Base-by-base conservation (phyloP, 2,797 vertebrate species). In the Pipistrellus pipistrellus region DNA sequence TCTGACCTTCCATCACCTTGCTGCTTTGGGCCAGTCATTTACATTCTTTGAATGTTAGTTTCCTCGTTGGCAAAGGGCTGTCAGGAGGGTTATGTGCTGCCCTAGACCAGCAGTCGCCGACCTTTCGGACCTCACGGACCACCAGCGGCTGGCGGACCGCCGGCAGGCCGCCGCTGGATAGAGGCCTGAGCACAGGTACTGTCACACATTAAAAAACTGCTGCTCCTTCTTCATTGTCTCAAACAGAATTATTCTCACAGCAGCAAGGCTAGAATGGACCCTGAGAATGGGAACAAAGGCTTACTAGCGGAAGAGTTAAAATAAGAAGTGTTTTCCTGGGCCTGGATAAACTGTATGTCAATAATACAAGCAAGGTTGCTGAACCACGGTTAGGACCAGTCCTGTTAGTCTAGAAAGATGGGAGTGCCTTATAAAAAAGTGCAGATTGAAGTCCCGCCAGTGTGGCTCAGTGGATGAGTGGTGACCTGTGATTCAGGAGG, bases 401-500 rank as follows among this genome's bases (percentile, higher is more conserved):
- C 48, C n/a, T 48, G 53, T 46, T 46, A 48, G 12, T 71, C 53
- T 57, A 35, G 77, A 82, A 93, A 57, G 46, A 80, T 66, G 53
- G 38, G 30, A 85, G 51, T 46, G 38, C 51, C 80, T 89, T 73
- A 90, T 21, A 17, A 59, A 91, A 94, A 91, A 86, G 84, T n/a
- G 69, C 21, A 90, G 35, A 59, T 12, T 27, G 27, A 59, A 59
- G 25, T 62, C 57, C 57, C 5, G 1, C 57, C 57, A 62, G 57
- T 27, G 57, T 27, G 57, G 57, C 25, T 14, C 57, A 62, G 57
- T 2, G 25, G 25, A 5, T 62, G 57, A 62, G 57, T 25, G 12
- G 6, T 0, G 5, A 62, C 25, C 57, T 62, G 5, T 30, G 57
- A 62, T 13, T 12, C 57, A 62, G 57, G 57, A 59, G 55, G 57